phyloP scores from a whole-genome alignment of 2,797 vertebrate species.

The Anolis apletophallus region DNA sequence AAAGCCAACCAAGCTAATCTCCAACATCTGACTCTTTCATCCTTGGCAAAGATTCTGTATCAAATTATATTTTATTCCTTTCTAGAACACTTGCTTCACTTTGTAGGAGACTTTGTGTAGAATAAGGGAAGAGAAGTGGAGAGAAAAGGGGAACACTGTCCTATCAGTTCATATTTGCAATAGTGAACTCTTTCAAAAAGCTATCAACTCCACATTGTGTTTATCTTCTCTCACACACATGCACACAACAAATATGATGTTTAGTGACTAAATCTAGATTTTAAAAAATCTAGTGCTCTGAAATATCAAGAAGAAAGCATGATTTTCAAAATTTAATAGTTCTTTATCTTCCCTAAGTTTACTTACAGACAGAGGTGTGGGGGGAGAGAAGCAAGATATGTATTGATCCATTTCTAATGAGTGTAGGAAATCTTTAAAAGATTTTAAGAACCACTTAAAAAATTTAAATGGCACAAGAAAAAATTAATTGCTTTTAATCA shows the following conservation, averaged over 20 bases:
- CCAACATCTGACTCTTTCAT: constrained; percentile 59
- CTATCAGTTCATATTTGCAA: neutral
- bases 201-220: neutral
- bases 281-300: neutral
- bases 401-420: neutral
- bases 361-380: no score
- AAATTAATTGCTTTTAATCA: neutral
- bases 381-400: neutral
- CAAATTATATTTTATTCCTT: constrained; percentile 43
- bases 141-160: neutral
- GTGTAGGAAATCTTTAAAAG: no score
- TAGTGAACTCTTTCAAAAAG: neutral
- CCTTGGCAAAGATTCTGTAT: accelerated
- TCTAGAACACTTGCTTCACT: neutral
- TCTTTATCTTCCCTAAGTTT: neutral
- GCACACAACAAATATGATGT: neutral
- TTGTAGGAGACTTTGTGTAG: neutral
- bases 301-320: neutral
- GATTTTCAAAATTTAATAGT: neutral
- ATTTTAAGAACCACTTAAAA: neutral
- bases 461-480: neutral
- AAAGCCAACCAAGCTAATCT: constrained; percentile 53
- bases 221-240: neutral
- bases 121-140: neutral
- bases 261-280: neutral